A percentile compares a stretch with the other conserved stretches of the same genome.
Conservation (phyloP, 2,113 vertebrate genomes). For the Bettongia penicillata region DNA sequence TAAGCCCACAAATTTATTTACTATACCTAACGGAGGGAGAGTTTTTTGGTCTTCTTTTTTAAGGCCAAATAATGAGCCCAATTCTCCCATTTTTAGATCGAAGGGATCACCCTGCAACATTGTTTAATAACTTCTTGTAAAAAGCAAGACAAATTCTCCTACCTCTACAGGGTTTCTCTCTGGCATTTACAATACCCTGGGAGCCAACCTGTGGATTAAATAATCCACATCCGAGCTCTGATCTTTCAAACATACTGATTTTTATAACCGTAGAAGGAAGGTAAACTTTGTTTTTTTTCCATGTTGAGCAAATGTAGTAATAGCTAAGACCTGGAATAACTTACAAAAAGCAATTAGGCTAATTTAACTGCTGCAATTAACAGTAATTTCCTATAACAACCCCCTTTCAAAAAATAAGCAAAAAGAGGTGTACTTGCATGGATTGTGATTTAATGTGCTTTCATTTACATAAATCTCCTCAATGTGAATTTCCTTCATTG, state of each 20-base stretch:
- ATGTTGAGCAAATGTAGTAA: background rate
- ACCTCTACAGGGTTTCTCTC: background rate
- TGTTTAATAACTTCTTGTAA: background rate
- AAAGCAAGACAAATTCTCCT: background rate
- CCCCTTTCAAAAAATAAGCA: background rate
- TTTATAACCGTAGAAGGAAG: background rate
- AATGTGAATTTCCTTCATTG: background rate
- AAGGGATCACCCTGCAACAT: background rate
- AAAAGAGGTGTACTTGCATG: background rate
- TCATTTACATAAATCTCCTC: background rate
- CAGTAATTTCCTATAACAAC: background rate
- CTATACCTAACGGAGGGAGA: background rate
- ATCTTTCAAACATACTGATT: background rate
- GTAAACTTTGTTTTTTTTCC: background rate
- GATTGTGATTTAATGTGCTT: background rate
- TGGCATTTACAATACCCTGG: background rate
- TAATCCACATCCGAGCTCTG: background rate
- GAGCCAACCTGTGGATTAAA: background rate
- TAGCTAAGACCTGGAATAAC: background rate
- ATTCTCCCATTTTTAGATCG: background rate
- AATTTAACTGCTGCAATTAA: background rate
- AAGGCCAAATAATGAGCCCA: conserved; percentile 18
- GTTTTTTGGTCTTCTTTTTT: background rate
- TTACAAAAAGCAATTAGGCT: background rate
- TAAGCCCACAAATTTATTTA: conserved; percentile 27